Conservation (phyloP, 2,113 vertebrate species). For the Scortum barcoo region DNA sequence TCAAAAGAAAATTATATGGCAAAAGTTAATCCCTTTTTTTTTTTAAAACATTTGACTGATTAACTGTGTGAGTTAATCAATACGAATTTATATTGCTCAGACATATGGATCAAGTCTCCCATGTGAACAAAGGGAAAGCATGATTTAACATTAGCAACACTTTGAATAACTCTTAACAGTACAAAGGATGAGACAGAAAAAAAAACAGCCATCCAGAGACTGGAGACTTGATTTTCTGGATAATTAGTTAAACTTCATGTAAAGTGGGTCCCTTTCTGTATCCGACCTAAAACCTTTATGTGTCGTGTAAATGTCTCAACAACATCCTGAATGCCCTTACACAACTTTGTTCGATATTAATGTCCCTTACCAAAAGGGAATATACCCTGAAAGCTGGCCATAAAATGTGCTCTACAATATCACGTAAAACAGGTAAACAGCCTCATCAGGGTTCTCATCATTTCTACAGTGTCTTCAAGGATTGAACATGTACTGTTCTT, state of each 20-base stretch:
- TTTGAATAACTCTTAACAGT: background rate
- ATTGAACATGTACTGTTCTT: background rate
- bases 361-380: constrained; percentile 29
- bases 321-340: constrained; percentile 43
- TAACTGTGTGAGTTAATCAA: background rate
- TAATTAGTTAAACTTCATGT: background rate
- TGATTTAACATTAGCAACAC: constrained; percentile 4
- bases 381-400: constrained; percentile 10
- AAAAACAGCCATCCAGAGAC: background rate
- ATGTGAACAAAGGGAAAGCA: constrained; percentile 3
- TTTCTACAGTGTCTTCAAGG: background rate
- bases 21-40: constrained; percentile 51
- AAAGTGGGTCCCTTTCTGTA: constrained; percentile 65
- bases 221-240: background rate
- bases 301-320: background rate
- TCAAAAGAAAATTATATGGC: background rate
- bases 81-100: background rate
- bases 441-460: background rate
- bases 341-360: constrained; percentile 6
- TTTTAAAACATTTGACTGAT: constrained; percentile 3
- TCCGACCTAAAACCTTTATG: constrained; percentile 20
- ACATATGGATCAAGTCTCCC: background rate
- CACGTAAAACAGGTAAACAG: constrained; percentile 31
- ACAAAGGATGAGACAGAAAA: constrained; percentile 5
- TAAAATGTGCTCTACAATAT: constrained; percentile 28